phyloP scores from a whole-genome alignment of 2,113 vertebrate genomes.

The Dromaius novaehollandiae region DNA sequence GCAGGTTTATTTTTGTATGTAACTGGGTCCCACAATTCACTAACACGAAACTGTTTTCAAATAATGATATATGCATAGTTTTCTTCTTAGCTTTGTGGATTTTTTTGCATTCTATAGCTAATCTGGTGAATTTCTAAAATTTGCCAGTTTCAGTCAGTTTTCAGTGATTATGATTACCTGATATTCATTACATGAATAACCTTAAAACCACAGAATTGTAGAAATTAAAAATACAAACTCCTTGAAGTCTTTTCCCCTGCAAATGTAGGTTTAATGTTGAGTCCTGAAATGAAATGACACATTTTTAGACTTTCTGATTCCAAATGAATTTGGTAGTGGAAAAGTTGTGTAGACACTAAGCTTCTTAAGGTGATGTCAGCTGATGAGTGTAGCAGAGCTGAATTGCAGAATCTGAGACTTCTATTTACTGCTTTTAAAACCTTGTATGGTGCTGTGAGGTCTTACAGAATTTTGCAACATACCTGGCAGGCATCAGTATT shows the following conservation, averaged over 20 bases:
- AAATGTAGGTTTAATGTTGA: neutral
- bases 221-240: neutral
- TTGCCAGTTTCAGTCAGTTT: neutral
- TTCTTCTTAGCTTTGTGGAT: neutral
- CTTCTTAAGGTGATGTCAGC: conserved; percentile 9
- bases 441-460: neutral
- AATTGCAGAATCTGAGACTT: neutral
- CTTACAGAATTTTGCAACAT: neutral
- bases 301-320: neutral
- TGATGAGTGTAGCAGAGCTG: conserved; percentile 32
- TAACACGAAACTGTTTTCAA: neutral
- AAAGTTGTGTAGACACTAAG: neutral
- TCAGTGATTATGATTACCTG: neutral
- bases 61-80: neutral
- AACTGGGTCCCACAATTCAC: neutral
- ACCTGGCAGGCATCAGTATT: neutral
- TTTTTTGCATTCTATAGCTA: neutral
- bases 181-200: neutral
- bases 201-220: neutral
- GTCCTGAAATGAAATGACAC: neutral
- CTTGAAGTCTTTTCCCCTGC: neutral
- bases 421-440: neutral
- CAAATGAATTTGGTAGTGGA: conserved; percentile 31
- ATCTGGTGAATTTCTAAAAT: neutral
- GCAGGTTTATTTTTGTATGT: neutral